Evolutionary conservation across 2,797 vertebrate genomes (phyloP).

Genomic region (Odontamblyopus lacepedii): DNA sequence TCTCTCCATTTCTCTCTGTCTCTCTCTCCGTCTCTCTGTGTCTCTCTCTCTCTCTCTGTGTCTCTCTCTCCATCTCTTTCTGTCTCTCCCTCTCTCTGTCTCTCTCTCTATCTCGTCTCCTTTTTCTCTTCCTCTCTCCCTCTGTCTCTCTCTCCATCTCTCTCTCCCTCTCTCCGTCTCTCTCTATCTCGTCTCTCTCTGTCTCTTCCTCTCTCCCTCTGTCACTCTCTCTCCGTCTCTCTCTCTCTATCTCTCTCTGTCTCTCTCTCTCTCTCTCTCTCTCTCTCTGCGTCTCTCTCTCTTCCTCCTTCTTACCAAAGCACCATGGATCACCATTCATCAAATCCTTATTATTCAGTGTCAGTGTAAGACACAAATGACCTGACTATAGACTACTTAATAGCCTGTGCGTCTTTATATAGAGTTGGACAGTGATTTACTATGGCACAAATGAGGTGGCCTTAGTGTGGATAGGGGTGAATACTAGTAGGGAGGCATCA

Average conservation of each 20-base stretch:
- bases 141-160: no score
- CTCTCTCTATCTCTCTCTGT: background rate
- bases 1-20: no score
- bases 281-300: background rate
- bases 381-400: background rate
- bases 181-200: no score
- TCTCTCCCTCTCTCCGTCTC: no score
- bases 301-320: constrained; percentile 23
- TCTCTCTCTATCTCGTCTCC: no score
- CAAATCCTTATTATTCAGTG: constrained; percentile 25
- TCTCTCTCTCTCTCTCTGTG: no score
- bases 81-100: no score
- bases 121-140: no score
- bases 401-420: background rate
- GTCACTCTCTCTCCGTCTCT: background rate
- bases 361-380: constrained; percentile 27
- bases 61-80: no score
- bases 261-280: background rate
- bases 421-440: constrained; percentile 12
- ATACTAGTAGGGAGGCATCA: constrained; percentile 45
- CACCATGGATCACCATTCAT: constrained; percentile 42
- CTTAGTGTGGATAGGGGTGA: constrained; percentile 22
- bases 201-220: background rate
- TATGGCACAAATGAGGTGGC: constrained; percentile 29
- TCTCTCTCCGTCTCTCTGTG: no score